Conservation (phyloP, 2,113 vertebrate species). For the Pluvianellus socialis region DNA sequence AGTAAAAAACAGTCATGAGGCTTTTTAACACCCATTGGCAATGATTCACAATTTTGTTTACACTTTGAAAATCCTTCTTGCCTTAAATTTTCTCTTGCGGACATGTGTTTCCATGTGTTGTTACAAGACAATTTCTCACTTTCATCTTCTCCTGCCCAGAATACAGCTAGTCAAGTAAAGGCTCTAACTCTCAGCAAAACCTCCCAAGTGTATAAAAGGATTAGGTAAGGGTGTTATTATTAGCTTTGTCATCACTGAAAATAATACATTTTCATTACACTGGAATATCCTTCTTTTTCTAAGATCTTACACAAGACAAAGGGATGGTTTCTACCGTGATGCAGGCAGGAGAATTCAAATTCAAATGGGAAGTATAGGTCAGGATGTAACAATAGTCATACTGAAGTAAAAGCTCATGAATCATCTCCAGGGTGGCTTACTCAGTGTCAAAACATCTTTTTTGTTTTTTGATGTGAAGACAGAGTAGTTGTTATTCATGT, state of each 20-base stretch:
- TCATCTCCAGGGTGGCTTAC: background rate
- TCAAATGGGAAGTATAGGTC: background rate
- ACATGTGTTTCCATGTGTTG: background rate
- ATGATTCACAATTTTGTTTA: constrained; percentile 11
- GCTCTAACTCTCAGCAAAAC: background rate
- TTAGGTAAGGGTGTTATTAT: background rate
- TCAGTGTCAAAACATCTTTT: background rate
- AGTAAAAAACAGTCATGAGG: background rate
- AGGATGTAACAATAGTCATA: background rate
- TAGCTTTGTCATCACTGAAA: background rate
- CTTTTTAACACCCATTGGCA: background rate
- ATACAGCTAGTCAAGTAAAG: background rate
- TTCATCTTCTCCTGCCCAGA: background rate
- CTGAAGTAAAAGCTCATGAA: background rate
- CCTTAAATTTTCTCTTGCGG: background rate
- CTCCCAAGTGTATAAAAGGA: background rate
- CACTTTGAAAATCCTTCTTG: constrained; percentile 1
- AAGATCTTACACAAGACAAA: background rate
- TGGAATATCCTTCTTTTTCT: background rate
- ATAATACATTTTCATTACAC: background rate
- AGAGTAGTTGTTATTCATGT: background rate
- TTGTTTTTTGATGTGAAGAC: background rate
- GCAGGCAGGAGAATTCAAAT: background rate
- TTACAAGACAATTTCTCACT: background rate
- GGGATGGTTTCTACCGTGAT: background rate